Conservation (phyloP, 37 sponge, comb jelly and placozoan genomes). For the Spongia lamella region DNA sequence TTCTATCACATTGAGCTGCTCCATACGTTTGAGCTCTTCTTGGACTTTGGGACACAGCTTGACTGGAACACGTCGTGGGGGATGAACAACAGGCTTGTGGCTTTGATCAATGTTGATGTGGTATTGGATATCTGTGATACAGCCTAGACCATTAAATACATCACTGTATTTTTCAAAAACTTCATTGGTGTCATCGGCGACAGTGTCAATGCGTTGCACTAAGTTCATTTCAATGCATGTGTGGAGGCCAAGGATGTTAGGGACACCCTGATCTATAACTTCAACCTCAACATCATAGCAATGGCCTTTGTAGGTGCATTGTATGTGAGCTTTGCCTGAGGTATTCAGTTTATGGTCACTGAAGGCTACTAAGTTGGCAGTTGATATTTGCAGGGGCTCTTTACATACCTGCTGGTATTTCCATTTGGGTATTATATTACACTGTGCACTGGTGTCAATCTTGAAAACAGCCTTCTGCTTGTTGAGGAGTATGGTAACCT, state of each 20-base stretch:
- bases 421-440: constrained; percentile 28
- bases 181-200: constrained; percentile 1
- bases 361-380: constrained; percentile 19
- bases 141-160: constrained; percentile 22
- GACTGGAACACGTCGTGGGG: constrained; percentile 29
- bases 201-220: constrained; percentile 7
- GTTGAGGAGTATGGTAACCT: too few relatives aligned
- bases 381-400: background rate
- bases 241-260: constrained; percentile 10
- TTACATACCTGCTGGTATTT: constrained; percentile 8
- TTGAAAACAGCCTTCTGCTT: too few relatives aligned
- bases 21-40: constrained; percentile 37
- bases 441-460: constrained; percentile 42
- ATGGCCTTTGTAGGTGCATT: constrained; percentile 16
- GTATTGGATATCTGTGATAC: constrained; percentile 5
- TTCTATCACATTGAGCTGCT: constrained; percentile 19
- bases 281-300: constrained; percentile 1
- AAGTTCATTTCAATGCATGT: constrained; percentile 16
- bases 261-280: constrained; percentile 12
- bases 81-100: constrained; percentile 13
- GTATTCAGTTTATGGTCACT: constrained; percentile 17
- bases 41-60: constrained; percentile 12
- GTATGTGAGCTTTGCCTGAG: background rate
- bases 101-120: constrained; percentile 10
- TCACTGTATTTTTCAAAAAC: constrained; percentile 5